Base-by-base conservation (phyloP, 2,888 invertebrate genomes). In the Empis stercorea region DNA sequence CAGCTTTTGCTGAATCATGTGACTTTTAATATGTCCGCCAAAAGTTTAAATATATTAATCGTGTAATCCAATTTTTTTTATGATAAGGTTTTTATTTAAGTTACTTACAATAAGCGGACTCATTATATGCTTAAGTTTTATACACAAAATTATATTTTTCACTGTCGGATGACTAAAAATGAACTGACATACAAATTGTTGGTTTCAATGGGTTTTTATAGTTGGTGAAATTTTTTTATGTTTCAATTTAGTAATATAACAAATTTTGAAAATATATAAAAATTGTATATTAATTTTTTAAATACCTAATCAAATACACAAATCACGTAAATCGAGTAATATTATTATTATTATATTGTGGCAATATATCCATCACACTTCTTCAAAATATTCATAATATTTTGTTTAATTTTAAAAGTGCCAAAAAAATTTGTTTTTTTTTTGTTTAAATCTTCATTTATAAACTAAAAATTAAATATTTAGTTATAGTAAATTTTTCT, bases 101-200 rank as follows among this genome's bases (percentile, higher is more conserved):
- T 45, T 59, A 68, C 68, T 70, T 63, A 69, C 69, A 62, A 64
- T 61, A 61, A 69, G 61, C 61, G 66, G 62, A 67, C 63, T 66
- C 67, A 69, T 69, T 70, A 66, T 68, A 56, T 49, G 57, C 60
- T 62, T 68, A 58, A 57, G 60, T 49, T 57, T 56, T 55, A 52
- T 54, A 27, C 23, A 27, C 5, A 27, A 38, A n/a, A 34, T 47
- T 50, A 27, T 55, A 54, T 57, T 59, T 64, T 58, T 64, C 65
- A 66, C 68, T 61, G 65, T 66, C 61, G 64, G 63, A 66, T 68
- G 61, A 62, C 61, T 61, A 60, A 63, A 66, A 64, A 57, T 65
- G 60, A 66, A 70, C 69, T 69, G 69, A 69, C 65, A 66, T 67
- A 52, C 59, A 52, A 53, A 57, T 57, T 56, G 54, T 59, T 60